Evolutionary conservation across 2,888 invertebrate genomes (phyloP).

Genomic region (Axea sp.): DNA sequence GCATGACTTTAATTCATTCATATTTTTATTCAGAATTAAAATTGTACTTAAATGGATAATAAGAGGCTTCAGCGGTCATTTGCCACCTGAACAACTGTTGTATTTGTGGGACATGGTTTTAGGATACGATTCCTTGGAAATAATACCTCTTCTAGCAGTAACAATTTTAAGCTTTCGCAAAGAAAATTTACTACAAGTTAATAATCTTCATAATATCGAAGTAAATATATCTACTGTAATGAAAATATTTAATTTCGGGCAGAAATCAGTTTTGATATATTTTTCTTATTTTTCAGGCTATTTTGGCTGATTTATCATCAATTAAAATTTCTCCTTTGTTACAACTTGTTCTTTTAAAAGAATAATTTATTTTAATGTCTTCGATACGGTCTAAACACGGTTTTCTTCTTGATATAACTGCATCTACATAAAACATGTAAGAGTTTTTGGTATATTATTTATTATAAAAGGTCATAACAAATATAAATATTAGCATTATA

Average conservation of each 20-base stretch:
- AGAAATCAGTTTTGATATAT: no score
- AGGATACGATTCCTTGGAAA: conserved; percentile 95
- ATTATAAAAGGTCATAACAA: no score
- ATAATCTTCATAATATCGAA: conserved; percentile 89
- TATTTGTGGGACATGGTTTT: conserved; percentile 95
- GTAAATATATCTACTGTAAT: conserved; percentile 75
- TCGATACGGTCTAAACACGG: no score
- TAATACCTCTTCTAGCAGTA: conserved; percentile 91
- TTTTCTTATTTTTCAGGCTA: conserved; percentile 81
- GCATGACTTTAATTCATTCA: no score
- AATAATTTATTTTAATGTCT: conserved; percentile 73
- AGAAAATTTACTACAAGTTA: conserved; percentile 89
- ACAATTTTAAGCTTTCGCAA: conserved; percentile 92
- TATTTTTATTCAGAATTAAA: conserved; percentile 84
- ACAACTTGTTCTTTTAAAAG: conserved; percentile 88
- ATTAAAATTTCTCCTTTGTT: conserved; percentile 91
- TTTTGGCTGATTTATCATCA: conserved; percentile 92
- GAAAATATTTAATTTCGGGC: no score
- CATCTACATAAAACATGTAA: conserved; percentile 11
- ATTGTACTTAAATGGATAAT: conserved; percentile 98
- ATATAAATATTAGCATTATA: no score
- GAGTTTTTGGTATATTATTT: no score
- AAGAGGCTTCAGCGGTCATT: conserved; percentile 96
- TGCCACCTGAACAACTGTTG: conserved; percentile 94
- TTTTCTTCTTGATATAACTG: conserved; percentile 10